A percentile compares a stretch with the other conserved stretches of the same genome.
Conservation (phyloP, 2,797 vertebrate species). For the Anabacerthia variegaticeps region DNA sequence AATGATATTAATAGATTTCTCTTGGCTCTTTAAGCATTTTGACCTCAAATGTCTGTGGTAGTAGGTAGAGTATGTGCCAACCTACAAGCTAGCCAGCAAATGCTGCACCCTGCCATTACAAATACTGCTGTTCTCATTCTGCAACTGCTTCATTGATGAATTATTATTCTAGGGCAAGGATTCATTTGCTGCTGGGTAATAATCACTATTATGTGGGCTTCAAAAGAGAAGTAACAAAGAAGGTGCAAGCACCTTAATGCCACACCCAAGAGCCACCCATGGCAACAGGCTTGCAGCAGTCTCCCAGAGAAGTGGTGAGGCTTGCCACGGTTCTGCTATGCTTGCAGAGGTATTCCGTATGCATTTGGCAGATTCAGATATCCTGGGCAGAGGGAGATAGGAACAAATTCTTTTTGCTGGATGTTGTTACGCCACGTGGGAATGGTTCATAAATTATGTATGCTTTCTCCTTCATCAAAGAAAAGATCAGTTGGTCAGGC, state of each 20-base stretch:
- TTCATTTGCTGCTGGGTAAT: background rate
- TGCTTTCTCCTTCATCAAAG: background rate
- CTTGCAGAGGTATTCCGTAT: background rate
- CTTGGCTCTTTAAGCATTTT: conserved; percentile 21
- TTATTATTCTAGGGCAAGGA: background rate
- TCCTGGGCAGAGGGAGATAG: background rate
- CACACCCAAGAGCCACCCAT: background rate
- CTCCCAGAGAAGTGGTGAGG: background rate
- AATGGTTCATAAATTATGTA: background rate
- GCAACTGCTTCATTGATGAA: background rate
- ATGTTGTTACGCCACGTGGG: background rate
- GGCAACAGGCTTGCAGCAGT: background rate
- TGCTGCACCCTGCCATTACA: background rate
- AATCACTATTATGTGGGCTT: background rate
- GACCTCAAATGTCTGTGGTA: background rate
- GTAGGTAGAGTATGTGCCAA: background rate
- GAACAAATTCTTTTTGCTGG: background rate
- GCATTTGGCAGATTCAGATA: background rate
- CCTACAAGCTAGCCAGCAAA: background rate
- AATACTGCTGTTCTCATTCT: background rate
- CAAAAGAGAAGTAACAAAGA: background rate
- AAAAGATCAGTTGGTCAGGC: background rate
- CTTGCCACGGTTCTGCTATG: fast-evolving
- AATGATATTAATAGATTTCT: background rate
- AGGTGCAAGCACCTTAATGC: background rate